phyloP scores from a whole-genome alignment of 1,140 invertebrate genomes.

The Meloidogyne hapla region DNA sequence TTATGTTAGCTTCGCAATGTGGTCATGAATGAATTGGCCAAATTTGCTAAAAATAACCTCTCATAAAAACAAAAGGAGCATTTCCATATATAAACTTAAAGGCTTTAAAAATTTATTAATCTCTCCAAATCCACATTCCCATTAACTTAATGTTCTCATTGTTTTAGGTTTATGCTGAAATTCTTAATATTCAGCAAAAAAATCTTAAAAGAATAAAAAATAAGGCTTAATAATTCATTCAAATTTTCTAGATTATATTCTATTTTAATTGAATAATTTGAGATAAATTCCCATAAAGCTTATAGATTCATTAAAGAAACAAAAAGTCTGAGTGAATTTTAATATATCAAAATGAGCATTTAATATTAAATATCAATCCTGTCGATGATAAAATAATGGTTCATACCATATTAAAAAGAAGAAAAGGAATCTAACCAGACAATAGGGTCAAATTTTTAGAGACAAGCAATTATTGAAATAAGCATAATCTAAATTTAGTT shows the following conservation, averaged over 20 bases:
- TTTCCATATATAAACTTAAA: slow-evolving; percentile 2
- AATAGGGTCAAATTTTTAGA: not conserved
- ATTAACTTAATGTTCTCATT: not conserved
- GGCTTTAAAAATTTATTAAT: not conserved
- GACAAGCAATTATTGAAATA: not conserved
- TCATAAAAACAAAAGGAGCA: not conserved
- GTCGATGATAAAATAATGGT: not conserved
- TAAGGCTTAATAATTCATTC: not conserved
- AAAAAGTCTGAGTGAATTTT: no score
- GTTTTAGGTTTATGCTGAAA: not conserved
- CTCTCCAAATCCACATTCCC: not conserved
- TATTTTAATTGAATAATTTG: not conserved
- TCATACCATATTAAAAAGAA: not conserved
- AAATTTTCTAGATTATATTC: not conserved
- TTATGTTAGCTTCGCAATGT: not conserved
- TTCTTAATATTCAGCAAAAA: not conserved
- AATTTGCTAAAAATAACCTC: not conserved
- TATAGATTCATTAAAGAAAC: not conserved
- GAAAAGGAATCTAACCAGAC: not conserved
- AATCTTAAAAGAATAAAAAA: not conserved
- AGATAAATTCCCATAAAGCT: not conserved
- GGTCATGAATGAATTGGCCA: not conserved
- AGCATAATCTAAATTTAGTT: not conserved
- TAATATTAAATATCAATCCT: not conserved
- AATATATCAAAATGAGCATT: not conserved